Evolutionary conservation across 2,113 vertebrate species (phyloP), one percentile per base, ranked within the genome.

Genomic region (Ornithorhynchus anatinus): DNA sequence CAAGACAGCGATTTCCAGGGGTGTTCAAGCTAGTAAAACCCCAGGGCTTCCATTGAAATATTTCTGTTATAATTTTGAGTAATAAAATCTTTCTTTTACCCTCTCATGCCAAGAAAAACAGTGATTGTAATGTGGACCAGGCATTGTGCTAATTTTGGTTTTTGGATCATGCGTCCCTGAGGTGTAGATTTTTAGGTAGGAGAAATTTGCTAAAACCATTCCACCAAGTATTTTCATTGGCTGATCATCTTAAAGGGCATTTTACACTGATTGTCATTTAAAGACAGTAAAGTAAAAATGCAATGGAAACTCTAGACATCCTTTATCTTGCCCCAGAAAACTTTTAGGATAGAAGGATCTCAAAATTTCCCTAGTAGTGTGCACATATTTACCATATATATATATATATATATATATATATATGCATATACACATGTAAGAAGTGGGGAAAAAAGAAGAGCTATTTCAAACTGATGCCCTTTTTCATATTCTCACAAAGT

Each of bases 301-400:
- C 45, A 56, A 35, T 7, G 10, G 25, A 68, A 66, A 67, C 36
- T 29, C 29, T 8, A 53, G 35, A 35, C 12, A 12, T 57, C 37
- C 57, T 69, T 51, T 63, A 20, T 50, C 15, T 22, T 59, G 70
- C 69, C 37, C 61, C 37, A 71, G 63, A 23, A 69, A 59, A 42
- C 54, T 23, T 4, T 19, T 52, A 25, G 25, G 19, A n/a, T n/a
- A n/a, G n/a, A 59, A 45, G 38, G 43, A 38, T 10, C 50, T 29
- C 4, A 57, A 52, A 48, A 10, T 38, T 42, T 39, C 14, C 6
- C 3, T 3, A n/a, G 58, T 9, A 50, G 16, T 50, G 10, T 50
- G 16, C 25, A 27, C 19, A 29, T 29, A 29, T 0, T n/a, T n/a
- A n/a, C n/a, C n/a, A n/a, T n/a, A n/a, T n/a, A n/a, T n/a, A n/a